Conservation (phyloP, 1,140 invertebrate species). For the Drosophila athabasca region DNA sequence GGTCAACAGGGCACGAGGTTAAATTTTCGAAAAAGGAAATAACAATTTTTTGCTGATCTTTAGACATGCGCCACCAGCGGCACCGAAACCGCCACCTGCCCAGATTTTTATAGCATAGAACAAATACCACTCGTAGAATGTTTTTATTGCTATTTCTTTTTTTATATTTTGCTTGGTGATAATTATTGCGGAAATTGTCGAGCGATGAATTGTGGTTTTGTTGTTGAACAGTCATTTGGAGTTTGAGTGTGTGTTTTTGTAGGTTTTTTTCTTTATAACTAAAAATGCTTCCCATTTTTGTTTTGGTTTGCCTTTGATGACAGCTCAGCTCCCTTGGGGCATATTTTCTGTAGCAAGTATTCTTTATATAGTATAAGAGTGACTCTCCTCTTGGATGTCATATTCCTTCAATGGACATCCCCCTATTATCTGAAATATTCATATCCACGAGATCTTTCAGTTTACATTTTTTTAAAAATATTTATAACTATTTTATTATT, state of each 20-base stretch:
- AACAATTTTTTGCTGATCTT: neutral
- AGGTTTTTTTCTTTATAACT: neutral
- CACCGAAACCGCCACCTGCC: constrained; percentile 5
- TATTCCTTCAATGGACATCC: no score
- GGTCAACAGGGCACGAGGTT: constrained; percentile 76
- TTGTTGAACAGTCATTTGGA: constrained; percentile 19
- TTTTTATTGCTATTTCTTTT: neutral
- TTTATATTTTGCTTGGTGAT: constrained; percentile 8
- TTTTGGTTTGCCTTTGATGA: neutral
- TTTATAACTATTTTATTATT: no score
- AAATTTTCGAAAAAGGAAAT: constrained; percentile 66
- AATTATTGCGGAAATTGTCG: constrained; percentile 44
- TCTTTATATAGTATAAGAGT: accelerated
- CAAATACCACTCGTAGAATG: constrained; percentile 18
- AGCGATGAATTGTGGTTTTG: constrained; percentile 19
- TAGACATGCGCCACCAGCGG: constrained; percentile 10
- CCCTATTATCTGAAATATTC: no score
- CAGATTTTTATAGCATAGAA: constrained; percentile 36
- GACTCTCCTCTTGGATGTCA: no score
- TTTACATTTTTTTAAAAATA: no score
- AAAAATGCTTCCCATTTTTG: neutral
- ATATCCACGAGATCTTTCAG: no score
- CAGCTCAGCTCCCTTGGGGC: no score
- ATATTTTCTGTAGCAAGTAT: no score
- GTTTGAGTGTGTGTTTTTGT: no score